Base-by-base conservation (phyloP, 1,140 invertebrate species). In the Holcopasites calliopsidis region DNA sequence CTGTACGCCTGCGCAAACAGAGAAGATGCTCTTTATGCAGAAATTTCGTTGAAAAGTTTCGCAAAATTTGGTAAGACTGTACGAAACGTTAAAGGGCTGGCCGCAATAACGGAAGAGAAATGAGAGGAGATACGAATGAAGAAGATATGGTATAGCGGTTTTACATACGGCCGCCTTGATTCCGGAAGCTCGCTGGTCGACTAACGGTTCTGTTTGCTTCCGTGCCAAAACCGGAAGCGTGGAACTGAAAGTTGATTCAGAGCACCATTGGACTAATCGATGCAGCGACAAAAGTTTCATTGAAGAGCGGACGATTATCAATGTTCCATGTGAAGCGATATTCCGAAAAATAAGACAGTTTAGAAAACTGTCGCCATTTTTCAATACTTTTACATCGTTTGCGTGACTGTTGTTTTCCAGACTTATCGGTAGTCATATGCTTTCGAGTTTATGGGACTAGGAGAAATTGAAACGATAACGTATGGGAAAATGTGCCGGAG, bases 141-240 rank as follows among this genome's bases (percentile, higher is more conserved):
- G 38, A 68, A 54, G 52, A 68, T 68, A 75, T 68, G 72, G n/a
- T 57, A 75, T n/a, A n/a, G n/a, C n/a, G n/a, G n/a, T n/a, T n/a
- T n/a, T n/a, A n/a, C n/a, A 75, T 75, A 18, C 50, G 6, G 18
- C 58, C 23, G 57, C 21, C 52, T 85, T 85, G 85, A 87, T 85
- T 58, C 44, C 57, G 57, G 71, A 84, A 80, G 79, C 83, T 78
- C 66, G 72, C 55, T 55, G 73, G 57, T 54, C 79, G 87, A 81
- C 85, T 85, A 88, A 87, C 84, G 83, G 77, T 83, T 85, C 86
- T 86, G 82, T 86, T 88, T 85, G 82, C 79, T 76, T 74, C 80
- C 68, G 75, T n/a, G n/a, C n/a, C n/a, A n/a, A n/a, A n/a, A n/a
- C n/a, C n/a, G n/a, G n/a, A n/a, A n/a, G n/a, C n/a, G n/a, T n/a